Conservation (phyloP, 2,888 invertebrate genomes). For the Entomobrya multifasciata region DNA sequence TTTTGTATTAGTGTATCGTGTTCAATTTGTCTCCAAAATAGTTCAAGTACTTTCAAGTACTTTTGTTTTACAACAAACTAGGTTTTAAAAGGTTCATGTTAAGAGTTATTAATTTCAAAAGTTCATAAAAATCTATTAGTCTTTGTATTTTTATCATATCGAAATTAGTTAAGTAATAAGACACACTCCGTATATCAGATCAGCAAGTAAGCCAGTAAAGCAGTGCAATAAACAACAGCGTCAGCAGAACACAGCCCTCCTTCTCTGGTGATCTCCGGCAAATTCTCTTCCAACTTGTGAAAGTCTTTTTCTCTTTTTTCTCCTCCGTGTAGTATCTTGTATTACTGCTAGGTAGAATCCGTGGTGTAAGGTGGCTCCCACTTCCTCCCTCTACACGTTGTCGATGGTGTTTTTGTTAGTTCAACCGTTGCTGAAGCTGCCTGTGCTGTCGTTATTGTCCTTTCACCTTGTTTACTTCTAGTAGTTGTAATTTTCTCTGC, state of each 20-base stretch:
- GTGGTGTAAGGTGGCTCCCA: conserved; percentile 58
- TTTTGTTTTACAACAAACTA: neutral
- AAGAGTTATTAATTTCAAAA: too few relatives aligned
- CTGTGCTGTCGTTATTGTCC: neutral
- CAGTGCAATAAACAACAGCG: conserved; percentile 12
- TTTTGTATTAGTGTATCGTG: conserved; percentile 58
- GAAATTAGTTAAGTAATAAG: too few relatives aligned
- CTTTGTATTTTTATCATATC: too few relatives aligned
- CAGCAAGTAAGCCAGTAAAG: conserved; percentile 3
- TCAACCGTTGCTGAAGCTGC: neutral
- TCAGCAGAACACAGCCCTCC: conserved; percentile 40
- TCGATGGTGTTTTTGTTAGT: too few relatives aligned
- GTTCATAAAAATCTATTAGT: too few relatives aligned
- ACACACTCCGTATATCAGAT: too few relatives aligned
- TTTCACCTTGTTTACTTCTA: neutral
- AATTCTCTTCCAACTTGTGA: too few relatives aligned
- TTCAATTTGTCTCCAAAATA: conserved; percentile 40
- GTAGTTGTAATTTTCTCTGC: too few relatives aligned
- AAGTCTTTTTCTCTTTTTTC: too few relatives aligned
- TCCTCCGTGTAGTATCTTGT: conserved; percentile 11
- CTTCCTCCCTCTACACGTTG: conserved; percentile 48
- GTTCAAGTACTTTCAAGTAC: conserved; percentile 11
- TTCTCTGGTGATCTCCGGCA: conserved; percentile 14
- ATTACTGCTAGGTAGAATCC: conserved; percentile 6
- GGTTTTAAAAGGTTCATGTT: too few relatives aligned